These are phyloP conservation scores for Misgurnus anguillicaudatus DNA, from an alignment of 2,113 vertebrate genomes.

Conservation along the genomic window DNA sequence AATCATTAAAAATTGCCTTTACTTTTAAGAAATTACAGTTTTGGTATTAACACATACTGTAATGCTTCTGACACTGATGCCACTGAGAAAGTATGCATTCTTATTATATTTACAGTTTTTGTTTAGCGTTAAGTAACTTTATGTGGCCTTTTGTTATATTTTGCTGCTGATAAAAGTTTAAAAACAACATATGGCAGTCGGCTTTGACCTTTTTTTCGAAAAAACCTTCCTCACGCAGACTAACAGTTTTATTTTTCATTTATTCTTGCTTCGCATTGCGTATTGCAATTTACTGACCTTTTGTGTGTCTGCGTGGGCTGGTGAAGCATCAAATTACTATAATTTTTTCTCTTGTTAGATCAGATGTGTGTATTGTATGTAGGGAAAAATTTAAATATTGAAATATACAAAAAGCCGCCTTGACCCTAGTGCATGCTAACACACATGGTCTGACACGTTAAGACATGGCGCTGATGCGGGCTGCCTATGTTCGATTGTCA, in stretches of 20 bases:
- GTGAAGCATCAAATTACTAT: neutral
- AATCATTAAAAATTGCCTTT: neutral
- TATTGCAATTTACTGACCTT: slow-evolving; percentile 4
- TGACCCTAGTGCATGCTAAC: too few relatives aligned
- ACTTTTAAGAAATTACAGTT: neutral
- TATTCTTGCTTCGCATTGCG: neutral
- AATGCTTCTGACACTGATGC: neutral
- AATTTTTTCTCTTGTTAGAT: neutral
- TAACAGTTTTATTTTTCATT: neutral
- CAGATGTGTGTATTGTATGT: neutral
- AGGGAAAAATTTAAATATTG: neutral
- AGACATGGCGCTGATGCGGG: too few relatives aligned
- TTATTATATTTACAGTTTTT: neutral
- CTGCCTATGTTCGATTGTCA: too few relatives aligned
- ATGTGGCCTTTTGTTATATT: neutral
- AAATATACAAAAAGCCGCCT: too few relatives aligned
- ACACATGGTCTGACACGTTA: too few relatives aligned
- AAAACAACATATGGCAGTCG: neutral
- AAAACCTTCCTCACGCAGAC: neutral
- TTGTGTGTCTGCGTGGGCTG: neutral
- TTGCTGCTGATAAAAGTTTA: neutral
- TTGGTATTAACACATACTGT: neutral
- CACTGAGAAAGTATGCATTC: too few relatives aligned
- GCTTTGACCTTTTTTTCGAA: neutral
- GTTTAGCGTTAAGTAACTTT: neutral